Base-by-base conservation (phyloP, 2,797 vertebrate genomes). In the Channallabes apus region DNA sequence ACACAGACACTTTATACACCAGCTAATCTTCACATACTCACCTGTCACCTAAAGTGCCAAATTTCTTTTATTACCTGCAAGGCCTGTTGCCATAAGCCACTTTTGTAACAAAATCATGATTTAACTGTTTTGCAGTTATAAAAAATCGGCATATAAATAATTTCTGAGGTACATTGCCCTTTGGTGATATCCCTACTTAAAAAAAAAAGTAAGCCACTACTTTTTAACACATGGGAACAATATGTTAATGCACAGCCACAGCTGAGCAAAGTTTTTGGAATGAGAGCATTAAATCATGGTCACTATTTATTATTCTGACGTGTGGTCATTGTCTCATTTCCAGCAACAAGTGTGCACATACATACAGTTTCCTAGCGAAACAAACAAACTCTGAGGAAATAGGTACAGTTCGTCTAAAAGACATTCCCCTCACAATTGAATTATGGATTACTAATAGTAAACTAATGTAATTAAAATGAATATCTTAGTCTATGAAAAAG, bases 1-100 rank as follows among this genome's bases (percentile, higher is more conserved):
- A 82, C 83, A 83, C 85, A 79, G 82, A 85, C 79, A 88, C 84
- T 83, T 83, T 80, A 86, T 83, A 86, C 83, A 85, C 80, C 80
- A 72, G 73, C 85, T 80, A 84, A 82, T 82, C 38, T 83, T 77
- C 76, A 78, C 80, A 69, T 67, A 82, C 73, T 84, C 84, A 82
- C 82, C 67, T 87, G 75, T 82, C 76, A 84, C 80, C 56, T 32
- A 20, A 80, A 27, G 71, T 89, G 80, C 75, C 75, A 58, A 84
- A 84, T 67, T 68, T 62, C 71, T 82, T 85, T 83, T 81, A 69
- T 82, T 82, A 86, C 69, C 69, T 85, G 58, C 20, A 80, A 71
- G 62, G 59, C 27, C 38, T 83, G 54, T 82, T 41, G 32, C 65
- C 14, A 68, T 20, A 87, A 41, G 27, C 82, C 79, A 77, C 46